Evolutionary conservation across 2,113 vertebrate genomes (phyloP).

Genomic region (Megaceryle torquata): DNA sequence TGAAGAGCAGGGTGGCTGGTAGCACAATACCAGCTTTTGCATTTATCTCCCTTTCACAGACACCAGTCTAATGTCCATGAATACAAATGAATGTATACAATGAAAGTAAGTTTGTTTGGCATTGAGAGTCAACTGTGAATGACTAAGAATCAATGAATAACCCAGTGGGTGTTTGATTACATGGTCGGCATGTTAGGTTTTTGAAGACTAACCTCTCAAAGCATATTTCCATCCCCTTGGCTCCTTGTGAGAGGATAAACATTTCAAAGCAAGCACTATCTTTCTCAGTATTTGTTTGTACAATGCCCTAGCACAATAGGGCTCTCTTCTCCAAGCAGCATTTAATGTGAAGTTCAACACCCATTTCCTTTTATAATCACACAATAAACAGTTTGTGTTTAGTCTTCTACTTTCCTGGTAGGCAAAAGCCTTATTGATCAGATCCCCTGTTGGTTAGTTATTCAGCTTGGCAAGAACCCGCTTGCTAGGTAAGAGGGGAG

Average conservation of each 20-base stretch:
- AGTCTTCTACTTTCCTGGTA: background rate
- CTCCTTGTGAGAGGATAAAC: background rate
- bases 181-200: background rate
- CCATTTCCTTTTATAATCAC: background rate
- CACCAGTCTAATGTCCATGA: background rate
- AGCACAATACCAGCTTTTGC: fast-evolving
- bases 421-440: background rate
- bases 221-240: background rate
- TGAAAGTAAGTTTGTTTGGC: constrained; percentile 12
- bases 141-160: constrained; percentile 1
- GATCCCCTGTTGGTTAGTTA: background rate
- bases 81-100: background rate
- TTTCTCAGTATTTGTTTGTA: background rate
- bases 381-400: background rate
- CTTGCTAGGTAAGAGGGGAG: background rate
- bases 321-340: background rate
- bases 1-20: background rate
- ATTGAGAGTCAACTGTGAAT: background rate
- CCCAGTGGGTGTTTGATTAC: constrained; percentile 20
- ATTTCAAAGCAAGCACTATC: background rate
- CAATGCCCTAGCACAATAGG: background rate
- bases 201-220: background rate
- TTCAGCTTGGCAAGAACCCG: background rate
- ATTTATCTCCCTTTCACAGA: background rate
- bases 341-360: background rate